Evolutionary conservation across 23 tunicate species (phyloP).

Genomic region (Trididemnum clinides): DNA sequence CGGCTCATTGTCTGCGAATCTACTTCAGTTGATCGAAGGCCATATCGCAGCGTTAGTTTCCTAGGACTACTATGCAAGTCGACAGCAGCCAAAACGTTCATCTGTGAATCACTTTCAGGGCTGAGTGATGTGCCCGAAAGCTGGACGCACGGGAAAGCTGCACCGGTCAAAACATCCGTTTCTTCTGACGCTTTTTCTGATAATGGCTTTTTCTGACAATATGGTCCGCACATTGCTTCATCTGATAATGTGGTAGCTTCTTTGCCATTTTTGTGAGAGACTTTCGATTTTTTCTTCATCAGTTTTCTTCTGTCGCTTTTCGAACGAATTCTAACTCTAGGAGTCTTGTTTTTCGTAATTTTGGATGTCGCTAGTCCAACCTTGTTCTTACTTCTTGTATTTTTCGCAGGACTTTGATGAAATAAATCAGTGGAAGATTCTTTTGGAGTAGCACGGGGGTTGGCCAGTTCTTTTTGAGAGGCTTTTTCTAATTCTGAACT

Average conservation of each 20-base stretch:
- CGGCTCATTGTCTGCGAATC: too few species aligned
- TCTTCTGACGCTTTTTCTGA: not conserved
- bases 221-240: not conserved
- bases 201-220: not conserved
- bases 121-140: not conserved
- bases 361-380: not conserved
- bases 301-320: not conserved
- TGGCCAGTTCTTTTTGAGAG: too few species aligned
- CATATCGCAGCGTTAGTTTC: slow-evolving; percentile 35
- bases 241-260: not conserved
- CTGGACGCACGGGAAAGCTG: not conserved
- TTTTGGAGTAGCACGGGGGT: too few species aligned
- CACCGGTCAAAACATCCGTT: not conserved
- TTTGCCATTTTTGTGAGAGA: too few species aligned
- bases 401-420: slow-evolving; percentile 20
- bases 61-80: slow-evolving; percentile 29
- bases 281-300: not conserved
- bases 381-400: slow-evolving; percentile 17
- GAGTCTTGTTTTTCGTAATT: not conserved
- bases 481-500: too few species aligned
- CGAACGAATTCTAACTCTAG: not conserved
- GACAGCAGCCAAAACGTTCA: slow-evolving; percentile 8
- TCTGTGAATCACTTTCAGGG: not conserved
- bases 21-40: slow-evolving; percentile 12
- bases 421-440: too few species aligned